Conservation (phyloP, 2,888 invertebrate genomes). For the Tiphia femorata region DNA sequence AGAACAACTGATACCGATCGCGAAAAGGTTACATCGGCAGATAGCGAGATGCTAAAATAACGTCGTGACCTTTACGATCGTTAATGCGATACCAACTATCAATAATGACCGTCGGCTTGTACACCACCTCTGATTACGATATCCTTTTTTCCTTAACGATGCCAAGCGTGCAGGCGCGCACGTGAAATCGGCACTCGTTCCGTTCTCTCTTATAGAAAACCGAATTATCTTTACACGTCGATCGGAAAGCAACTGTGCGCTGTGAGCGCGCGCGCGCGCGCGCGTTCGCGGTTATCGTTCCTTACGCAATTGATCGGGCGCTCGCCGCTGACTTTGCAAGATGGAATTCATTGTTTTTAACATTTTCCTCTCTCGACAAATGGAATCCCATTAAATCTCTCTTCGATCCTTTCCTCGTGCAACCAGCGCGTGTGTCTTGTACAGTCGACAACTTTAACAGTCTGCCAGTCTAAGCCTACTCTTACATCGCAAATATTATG, state of each 20-base stretch:
- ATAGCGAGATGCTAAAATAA: constrained; percentile 43
- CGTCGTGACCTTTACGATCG: constrained; percentile 44
- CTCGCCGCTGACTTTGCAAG: constrained; percentile 23
- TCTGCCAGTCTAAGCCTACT: too few relatives aligned
- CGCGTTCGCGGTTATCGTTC: too few relatives aligned
- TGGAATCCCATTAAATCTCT: too few relatives aligned
- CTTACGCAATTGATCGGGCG: constrained; percentile 40
- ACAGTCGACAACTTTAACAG: too few relatives aligned
- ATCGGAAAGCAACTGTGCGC: too few relatives aligned
- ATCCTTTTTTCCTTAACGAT: constrained; percentile 12
- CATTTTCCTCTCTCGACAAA: background rate
- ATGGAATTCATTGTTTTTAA: constrained; percentile 32
- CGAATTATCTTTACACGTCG: constrained; percentile 32
- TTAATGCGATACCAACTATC: constrained; percentile 32
- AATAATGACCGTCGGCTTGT: constrained; percentile 30
- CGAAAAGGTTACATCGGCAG: constrained; percentile 38
- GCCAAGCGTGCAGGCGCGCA: too few relatives aligned
- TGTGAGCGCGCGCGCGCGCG: too few relatives aligned
- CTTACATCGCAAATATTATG: too few relatives aligned
- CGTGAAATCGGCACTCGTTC: constrained; percentile 19
- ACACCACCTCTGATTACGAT: constrained; percentile 28
- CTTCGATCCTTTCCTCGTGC: too few relatives aligned
- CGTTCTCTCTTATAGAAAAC: constrained; percentile 18
- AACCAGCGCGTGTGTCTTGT: too few relatives aligned
- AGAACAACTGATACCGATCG: constrained; percentile 46